Evolutionary conservation across 2,797 vertebrate species (phyloP), one percentile per base, ranked within the genome.

Genomic region (Peromyscus aztecus): DNA sequence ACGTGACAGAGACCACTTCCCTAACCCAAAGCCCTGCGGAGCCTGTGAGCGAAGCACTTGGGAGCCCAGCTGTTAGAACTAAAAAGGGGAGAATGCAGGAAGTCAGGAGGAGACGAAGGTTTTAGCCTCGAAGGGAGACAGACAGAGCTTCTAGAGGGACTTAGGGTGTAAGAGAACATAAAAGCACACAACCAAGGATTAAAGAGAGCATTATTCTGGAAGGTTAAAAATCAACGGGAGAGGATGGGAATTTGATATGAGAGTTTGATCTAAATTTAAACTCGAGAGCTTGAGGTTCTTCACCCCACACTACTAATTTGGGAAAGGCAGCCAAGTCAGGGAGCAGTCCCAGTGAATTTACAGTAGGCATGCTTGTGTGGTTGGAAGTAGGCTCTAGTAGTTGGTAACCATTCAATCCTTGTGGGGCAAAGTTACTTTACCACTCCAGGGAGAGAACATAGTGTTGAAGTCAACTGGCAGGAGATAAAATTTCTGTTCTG

Each of bases 221-320:
- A 94, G 83, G 59, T 96, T 93, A 94, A 89, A 97, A 97, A 91
- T 61, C 89, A 84, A 95, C 81, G 61, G 86, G 83, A 55, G 49
- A 91, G 84, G 65, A 34, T 85, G 77, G 59, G 65, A 97, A 97
- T 76, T 94, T 95, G 84, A 97, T 93, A 96, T 31, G 88, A 63
- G 71, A 94, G 91, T 82, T 94, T 81, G 43, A 90, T 97, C 97
- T 97, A 97, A 97, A 98, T 96, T 97, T 98, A 96, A 97, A 87
- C 89, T 63, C 24, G 3, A 23, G n/a, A 85, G 37, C 92, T 92
- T 43, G 91, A 97, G 37, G 37, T 93, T 96, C 85, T 59, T 81
- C 69, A 77, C 27, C 43, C 69, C 67, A 90, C 37, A 78, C 2
- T 69, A 83, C 71, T 83, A 82, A 96, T 65, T 46, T 95, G 40